Base-by-base conservation (phyloP, 2,113 vertebrate species). In the Collichthys lucidus region DNA sequence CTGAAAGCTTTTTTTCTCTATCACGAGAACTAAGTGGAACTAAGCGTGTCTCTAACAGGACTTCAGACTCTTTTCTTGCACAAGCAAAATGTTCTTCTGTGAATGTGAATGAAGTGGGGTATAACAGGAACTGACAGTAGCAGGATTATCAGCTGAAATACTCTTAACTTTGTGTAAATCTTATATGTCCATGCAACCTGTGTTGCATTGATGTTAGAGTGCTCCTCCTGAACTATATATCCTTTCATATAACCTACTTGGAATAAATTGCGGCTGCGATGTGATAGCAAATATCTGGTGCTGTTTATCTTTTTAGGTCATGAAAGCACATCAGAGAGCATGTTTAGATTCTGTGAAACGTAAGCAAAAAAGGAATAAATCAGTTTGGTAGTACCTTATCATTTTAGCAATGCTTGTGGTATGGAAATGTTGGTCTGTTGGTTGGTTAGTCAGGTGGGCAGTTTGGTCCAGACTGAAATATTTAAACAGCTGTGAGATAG, bases 41-140 rank as follows among this genome's bases (percentile, higher is more conserved):
- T 76, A 63, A 74, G 24, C 80, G 65, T 71, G 61, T 17, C 76
- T 85, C 22, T 87, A 89, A 83, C 70, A 59, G 3, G 76, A 77
- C 76, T 79, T 70, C 59, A 84, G 29, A 73, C 59, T 73, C 40
- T 69, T 89, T 69, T 89, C 68, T 65, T 50, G 22, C 61, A 61
- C 42, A 66, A 53, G 24, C 22, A 74, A 19, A 57, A 40, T 63
- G 59, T 53, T 49, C 61, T 70, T 47, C 49, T 78, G 29, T 56
- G 59, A 16, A 31, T 62, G 24, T 74, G 42, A 61, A 53, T 65
- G 50, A 70, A 62, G 74, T 62, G 49, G 22, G 26, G 17, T 40
- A 49, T 12, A 59, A 75, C 46, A 69, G 17, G 35, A 52, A 26
- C 9, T 60, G 47, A 68, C 46, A 68, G n/a, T 22, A 57, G 17